Percentiles rank a stretch among this genome's conserved stretches.
Evolutionary conservation across 2,888 invertebrate genomes (phyloP).

Genomic region (Notocelia uddmanniana): DNA sequence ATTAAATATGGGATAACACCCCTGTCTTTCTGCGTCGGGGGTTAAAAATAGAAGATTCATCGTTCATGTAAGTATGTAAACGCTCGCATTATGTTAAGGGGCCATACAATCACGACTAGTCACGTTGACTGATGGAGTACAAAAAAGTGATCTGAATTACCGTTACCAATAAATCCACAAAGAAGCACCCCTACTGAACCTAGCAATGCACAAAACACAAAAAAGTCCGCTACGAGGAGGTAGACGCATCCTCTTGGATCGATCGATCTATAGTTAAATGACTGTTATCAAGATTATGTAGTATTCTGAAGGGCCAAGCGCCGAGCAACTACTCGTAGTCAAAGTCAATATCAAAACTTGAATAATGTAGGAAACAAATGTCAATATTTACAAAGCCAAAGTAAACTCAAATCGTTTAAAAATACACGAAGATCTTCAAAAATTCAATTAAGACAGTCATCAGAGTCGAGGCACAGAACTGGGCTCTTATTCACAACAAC

Average conservation of each 20-base stretch:
- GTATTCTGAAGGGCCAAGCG: neutral
- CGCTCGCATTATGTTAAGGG: neutral
- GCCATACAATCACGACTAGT: neutral
- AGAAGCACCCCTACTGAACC: no score
- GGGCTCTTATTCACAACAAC: neutral
- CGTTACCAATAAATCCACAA: no score
- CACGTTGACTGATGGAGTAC: neutral
- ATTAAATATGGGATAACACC: no score
- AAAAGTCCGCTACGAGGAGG: no score
- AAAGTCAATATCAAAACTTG: conserved; percentile 8
- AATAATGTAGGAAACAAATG: conserved; percentile 4
- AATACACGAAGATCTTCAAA: conserved; percentile 35
- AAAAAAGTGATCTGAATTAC: neutral
- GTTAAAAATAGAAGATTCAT: no score
- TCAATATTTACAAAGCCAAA: conserved; percentile 17
- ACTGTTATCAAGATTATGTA: neutral
- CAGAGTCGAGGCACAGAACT: conserved; percentile 6
- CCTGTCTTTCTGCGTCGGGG: no score
- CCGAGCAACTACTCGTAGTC: neutral
- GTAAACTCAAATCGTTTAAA: conserved; percentile 31
- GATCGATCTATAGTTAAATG: neutral
- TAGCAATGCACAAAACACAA: no score
- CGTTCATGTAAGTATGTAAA: neutral
- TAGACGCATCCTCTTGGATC: no score
- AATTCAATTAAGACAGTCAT: conserved; percentile 39